Conservation (phyloP, 2,113 vertebrate species). For the Poeciliopsis turrubarensis region DNA sequence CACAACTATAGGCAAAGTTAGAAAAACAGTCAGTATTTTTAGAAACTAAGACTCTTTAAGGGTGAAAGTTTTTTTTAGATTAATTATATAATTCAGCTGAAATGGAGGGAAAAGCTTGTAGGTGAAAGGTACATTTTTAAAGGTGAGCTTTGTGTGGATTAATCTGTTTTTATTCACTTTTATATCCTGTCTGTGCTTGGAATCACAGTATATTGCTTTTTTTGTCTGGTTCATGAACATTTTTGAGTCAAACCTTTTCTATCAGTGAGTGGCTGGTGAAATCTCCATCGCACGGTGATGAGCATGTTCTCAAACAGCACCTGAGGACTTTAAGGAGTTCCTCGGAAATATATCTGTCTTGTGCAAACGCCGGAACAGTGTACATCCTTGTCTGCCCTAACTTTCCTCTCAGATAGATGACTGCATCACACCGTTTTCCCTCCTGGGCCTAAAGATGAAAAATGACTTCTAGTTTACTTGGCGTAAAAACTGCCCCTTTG, state of each 20-base stretch:
- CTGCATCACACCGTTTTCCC: conserved; percentile 67
- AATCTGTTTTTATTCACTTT: neutral
- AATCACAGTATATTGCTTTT: neutral
- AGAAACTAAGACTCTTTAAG: neutral
- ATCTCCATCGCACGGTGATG: neutral
- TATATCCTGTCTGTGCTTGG: neutral
- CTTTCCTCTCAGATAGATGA: conserved; percentile 79
- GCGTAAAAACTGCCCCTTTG: conserved; percentile 81
- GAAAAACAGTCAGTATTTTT: neutral
- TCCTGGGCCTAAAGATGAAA: conserved; percentile 76
- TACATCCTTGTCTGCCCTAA: conserved; percentile 40
- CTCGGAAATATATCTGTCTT: conserved; percentile 8
- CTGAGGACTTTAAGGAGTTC: conserved; percentile 8
- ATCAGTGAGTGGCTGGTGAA: neutral
- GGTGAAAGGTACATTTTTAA: neutral
- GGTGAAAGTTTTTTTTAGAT: neutral
- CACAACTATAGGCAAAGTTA: neutral
- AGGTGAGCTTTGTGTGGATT: neutral
- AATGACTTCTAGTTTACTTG: conserved; percentile 81
- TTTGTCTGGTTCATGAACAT: neutral
- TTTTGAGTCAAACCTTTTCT: neutral
- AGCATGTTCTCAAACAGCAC: conserved; percentile 5
- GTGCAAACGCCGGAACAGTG: conserved; percentile 24
- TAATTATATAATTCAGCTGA: neutral
- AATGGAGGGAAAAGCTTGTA: neutral